Percentiles rank a stretch among this genome's conserved stretches.
Evolutionary conservation across 2,888 invertebrate genomes (phyloP).

Genomic region (Anaspis maculata): DNA sequence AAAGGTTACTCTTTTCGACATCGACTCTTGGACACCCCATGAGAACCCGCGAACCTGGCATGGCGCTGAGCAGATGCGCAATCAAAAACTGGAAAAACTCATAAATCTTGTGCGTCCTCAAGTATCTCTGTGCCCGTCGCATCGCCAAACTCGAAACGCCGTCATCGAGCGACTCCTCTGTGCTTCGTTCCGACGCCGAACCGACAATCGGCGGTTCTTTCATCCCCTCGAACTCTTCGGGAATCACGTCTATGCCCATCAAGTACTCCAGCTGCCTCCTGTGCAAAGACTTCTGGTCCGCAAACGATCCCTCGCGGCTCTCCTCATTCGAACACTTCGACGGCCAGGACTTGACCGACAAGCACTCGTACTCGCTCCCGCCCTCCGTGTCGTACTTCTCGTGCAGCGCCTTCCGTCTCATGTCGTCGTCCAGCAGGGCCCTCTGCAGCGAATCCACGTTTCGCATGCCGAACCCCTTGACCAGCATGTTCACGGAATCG

Average conservation of each 20-base stretch:
- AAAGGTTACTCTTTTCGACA: no score
- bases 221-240: slow-evolving; percentile 14
- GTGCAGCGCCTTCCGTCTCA: slow-evolving; percentile 10
- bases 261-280: slow-evolving; percentile 25
- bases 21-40: no score
- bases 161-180: slow-evolving; percentile 8
- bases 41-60: no score
- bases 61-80: slow-evolving; percentile 39
- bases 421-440: slow-evolving; percentile 21
- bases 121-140: slow-evolving; percentile 36
- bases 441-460: slow-evolving; percentile 28
- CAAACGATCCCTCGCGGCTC: neutral
- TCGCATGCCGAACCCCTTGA: slow-evolving; percentile 31
- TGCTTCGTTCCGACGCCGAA: slow-evolving; percentile 4
- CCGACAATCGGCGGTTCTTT: slow-evolving; percentile 2
- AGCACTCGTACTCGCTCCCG: slow-evolving; percentile 8
- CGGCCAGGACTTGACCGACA: slow-evolving; percentile 4
- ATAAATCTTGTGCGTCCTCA: slow-evolving; percentile 38
- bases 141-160: slow-evolving; percentile 20
- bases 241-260: slow-evolving; percentile 24
- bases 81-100: slow-evolving; percentile 44
- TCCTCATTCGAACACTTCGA: neutral
- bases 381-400: slow-evolving; percentile 12
- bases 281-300: neutral
- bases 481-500: slow-evolving; percentile 25